Evolutionary conservation across 2,113 vertebrate species (phyloP).

Genomic region (Egretta garzetta): DNA sequence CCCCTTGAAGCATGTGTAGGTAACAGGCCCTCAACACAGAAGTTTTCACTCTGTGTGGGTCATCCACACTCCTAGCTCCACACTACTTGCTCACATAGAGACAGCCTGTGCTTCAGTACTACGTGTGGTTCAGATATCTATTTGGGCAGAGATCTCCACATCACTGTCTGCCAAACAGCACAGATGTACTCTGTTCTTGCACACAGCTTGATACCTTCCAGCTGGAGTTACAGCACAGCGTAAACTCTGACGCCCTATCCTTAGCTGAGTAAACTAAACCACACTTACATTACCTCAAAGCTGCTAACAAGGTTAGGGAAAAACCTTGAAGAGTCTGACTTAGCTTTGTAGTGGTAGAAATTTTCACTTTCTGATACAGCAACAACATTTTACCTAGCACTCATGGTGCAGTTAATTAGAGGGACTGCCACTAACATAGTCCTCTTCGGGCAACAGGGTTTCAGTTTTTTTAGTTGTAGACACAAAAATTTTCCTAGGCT

Average conservation of each 20-base stretch:
- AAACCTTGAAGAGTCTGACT: neutral
- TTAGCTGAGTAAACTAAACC: neutral
- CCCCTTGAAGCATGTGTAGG: neutral
- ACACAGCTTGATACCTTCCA: neutral
- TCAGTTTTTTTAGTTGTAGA: neutral
- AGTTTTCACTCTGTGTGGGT: neutral
- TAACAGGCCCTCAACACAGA: neutral
- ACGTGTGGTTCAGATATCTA: neutral
- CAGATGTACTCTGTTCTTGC: neutral
- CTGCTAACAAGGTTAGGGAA: neutral
- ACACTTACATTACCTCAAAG: neutral
- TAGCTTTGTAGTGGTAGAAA: neutral
- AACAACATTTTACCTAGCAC: neutral
- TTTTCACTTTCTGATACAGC: neutral
- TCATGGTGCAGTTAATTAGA: neutral
- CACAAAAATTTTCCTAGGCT: neutral
- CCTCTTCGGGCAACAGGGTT: neutral
- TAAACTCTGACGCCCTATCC: neutral
- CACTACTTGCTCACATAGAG: rapidly evolving
- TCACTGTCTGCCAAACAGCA: neutral
- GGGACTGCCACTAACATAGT: neutral
- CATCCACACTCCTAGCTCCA: rapidly evolving
- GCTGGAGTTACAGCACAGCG: neutral
- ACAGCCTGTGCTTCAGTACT: neutral
- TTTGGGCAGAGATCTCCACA: neutral